Evolutionary conservation across 2,888 invertebrate genomes (phyloP), one percentile per base, ranked within the genome.

Genomic region (Mimachlamys varia): DNA sequence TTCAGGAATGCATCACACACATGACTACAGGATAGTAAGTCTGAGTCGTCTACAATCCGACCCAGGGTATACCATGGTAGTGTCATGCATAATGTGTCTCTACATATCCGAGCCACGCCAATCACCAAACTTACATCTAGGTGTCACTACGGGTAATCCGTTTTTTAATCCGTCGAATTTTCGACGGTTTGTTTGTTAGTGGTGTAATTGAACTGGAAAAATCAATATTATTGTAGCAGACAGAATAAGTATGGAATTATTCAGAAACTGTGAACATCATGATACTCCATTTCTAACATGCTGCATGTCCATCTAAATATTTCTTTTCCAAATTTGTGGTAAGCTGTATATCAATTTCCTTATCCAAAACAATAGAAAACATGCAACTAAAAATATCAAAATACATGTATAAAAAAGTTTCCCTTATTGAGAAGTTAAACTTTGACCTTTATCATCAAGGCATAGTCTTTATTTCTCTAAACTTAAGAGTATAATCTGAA

Each of bases 31-130:
- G 53, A 53, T 12, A 53, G 12, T 17, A 53, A 1, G 19, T 53
- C 15, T 2, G 17, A 13, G 44, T 44, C 7, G 44, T 44, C 4
- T 44, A 44, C 44, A 44, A 44, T 7, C n/a, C 2, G 62, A 2
- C 3, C 3, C 12, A 76, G 27, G 22, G 0, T 33, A 33, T 19
- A 33, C 15, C 76, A 22, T 19, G 27, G 76, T 27, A 10, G 76
- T 76, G 76, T 76, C 76, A 76, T 76, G 76, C 76, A 76, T 76
- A 76, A 22, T 76, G 76, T 76, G 76, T 22, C 10, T 10, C 76
- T 76, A 76, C 76, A 76, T 76, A 76, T 76, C 76, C 76, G 76
- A 76, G 76, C 76, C 76, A 76, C 76, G 27, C 1, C 76, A 76
- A 12, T 33, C 76, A 76, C 76, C 44, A 27, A 76, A 76, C 76